phyloP scores from a whole-genome alignment of 1,140 invertebrate species.

The Hesperophylax magnus region DNA sequence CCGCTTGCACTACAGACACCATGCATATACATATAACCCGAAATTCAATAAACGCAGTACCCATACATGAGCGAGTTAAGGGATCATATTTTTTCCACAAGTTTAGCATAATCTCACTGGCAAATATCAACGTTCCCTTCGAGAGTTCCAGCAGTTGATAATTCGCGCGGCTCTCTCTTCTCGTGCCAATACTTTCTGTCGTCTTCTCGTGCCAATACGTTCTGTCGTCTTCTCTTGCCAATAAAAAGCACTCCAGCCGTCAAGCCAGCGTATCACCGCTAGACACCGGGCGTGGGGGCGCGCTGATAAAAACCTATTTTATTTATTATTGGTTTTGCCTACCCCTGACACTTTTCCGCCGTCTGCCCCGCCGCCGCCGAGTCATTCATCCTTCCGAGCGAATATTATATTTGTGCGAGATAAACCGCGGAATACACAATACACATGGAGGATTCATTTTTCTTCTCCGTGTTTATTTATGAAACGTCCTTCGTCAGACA shows the following conservation, averaged over 20 bases:
- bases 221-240: constrained; percentile 18
- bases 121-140: not conserved
- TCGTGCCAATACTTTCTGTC: not conserved
- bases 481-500: constrained; percentile 36
- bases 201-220: constrained; percentile 30
- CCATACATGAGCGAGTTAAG: not conserved
- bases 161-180: constrained; percentile 33
- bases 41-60: too few species aligned
- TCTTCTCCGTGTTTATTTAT: constrained; percentile 57
- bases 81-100: not conserved
- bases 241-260: constrained; percentile 52
- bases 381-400: constrained; percentile 56
- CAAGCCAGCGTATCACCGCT: constrained; percentile 46
- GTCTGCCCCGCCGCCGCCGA: constrained; percentile 37
- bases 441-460: constrained; percentile 52
- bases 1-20: too few species aligned
- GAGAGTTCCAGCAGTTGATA: constrained; percentile 38
- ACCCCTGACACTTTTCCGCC: constrained; percentile 37
- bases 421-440: constrained; percentile 56
- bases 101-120: not conserved
- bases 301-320: constrained; percentile 57
- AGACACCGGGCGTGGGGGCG: constrained; percentile 46
- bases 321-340: constrained; percentile 57
- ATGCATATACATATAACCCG: too few species aligned
- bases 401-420: constrained; percentile 58